phyloP scores from a whole-genome alignment of 2,797 vertebrate genomes.

The Acomys russatus region DNA sequence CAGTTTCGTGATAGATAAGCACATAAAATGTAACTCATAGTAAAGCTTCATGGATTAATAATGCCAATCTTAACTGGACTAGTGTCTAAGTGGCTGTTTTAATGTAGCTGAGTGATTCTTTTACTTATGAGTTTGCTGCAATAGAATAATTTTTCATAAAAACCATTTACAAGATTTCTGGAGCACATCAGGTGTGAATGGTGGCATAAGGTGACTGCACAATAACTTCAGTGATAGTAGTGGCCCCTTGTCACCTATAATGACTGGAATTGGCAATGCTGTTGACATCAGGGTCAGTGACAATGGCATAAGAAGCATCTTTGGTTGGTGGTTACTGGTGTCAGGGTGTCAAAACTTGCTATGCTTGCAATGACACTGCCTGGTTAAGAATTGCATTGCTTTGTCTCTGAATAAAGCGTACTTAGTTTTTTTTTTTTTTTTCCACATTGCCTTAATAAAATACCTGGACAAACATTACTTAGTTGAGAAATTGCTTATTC shows the following conservation, averaged over 20 bases:
- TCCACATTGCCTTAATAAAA: neutral
- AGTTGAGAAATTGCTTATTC: neutral
- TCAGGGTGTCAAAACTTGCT: neutral
- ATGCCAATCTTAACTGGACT: neutral
- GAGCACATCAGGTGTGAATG: neutral
- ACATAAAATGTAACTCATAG: neutral
- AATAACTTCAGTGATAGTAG: neutral
- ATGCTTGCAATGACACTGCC: accelerated
- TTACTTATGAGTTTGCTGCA: neutral
- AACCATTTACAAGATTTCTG: neutral
- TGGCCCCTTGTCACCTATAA: neutral
- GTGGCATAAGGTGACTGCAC: no score
- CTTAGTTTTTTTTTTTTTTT: neutral
- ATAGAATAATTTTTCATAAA: neutral
- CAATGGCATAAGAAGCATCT: no score
- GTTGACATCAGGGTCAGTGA: no score
- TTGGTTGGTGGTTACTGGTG: neutral
- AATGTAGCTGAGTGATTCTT: neutral
- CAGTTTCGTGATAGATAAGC: neutral
- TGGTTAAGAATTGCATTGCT: neutral
- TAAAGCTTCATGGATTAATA: neutral
- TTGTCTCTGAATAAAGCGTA: neutral
- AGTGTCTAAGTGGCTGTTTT: neutral
- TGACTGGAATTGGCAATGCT: neutral
- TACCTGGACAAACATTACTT: neutral